These are phyloP conservation scores for Tridacna crocea DNA, from an alignment of 2,888 invertebrate species.

Conservation along the genomic window DNA sequence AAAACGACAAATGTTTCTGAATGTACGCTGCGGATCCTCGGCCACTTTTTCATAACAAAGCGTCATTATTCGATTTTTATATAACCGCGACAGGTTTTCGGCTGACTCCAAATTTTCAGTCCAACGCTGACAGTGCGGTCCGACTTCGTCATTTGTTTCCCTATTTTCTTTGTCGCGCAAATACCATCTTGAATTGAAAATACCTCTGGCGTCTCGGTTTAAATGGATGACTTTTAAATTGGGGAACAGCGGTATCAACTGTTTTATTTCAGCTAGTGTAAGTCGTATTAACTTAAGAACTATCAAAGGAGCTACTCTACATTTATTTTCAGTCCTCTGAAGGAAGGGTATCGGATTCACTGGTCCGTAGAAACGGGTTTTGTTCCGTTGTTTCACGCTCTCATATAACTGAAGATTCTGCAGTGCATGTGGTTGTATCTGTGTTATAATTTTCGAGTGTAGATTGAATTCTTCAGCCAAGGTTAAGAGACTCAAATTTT, in stretches of 20 bases:
- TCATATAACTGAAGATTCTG: neutral
- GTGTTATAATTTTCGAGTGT: neutral
- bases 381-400: too few species aligned
- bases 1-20: slow-evolving; percentile 22
- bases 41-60: slow-evolving; percentile 38
- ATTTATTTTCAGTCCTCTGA: neutral
- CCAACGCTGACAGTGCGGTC: neutral
- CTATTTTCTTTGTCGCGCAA: neutral
- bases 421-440: neutral
- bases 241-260: slow-evolving; percentile 31
- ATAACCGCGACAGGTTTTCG: neutral
- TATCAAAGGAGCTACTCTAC: slow-evolving; percentile 15
- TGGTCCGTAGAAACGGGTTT: too few species aligned
- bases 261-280: neutral
- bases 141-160: neutral
- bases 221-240: slow-evolving; percentile 40
- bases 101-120: neutral
- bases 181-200: slow-evolving; percentile 31
- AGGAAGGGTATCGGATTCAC: too few species aligned
- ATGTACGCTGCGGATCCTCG: neutral
- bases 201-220: slow-evolving; percentile 33
- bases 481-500: neutral
- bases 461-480: neutral
- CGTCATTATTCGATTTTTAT: slow-evolving; percentile 10
- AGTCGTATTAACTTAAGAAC: slow-evolving; percentile 29